Base-by-base conservation (phyloP, 2,797 vertebrate species). In the Pelobates cultripes region DNA sequence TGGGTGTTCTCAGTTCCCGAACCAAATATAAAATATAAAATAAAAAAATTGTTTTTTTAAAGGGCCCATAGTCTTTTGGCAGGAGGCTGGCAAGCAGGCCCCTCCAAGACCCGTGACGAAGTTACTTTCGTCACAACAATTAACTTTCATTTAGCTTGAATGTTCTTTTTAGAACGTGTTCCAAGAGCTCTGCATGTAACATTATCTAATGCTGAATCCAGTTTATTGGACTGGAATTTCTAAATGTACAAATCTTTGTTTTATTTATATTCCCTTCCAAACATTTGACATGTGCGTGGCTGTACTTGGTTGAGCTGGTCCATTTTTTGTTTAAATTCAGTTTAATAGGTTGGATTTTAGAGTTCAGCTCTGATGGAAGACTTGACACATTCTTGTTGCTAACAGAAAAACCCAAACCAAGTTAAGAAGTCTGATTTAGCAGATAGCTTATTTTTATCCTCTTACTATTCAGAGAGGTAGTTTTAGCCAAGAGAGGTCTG, bases 401-500 rank as follows among this genome's bases (percentile, higher is more conserved):
- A 63, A 64, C 43, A 55, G 64, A 28, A 13, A 77, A 68, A 51
- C 28, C 63, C 28, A 28, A 28, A 28, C 5, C 45, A 41, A 14
- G 41, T 74, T 43, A 68, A 74, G 47, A n/a, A 67, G 8, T 57
- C 70, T 69, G 41, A 44, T 53, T 55, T 17, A 44, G 40, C 15
- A 57, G n/a, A 14, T 13, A 43, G 14, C 55, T 12, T 28, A 60
- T 10, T 28, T 73, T 53, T 14, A 60, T 60, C 68, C 53, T 68
- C 40, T 55, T 78, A 28, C 53, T 42, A 70, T 42, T 60, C 42
- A 28, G 43, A 55, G 68, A 77, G 80, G 68, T 82, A 71, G 77
- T 77, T 82, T 45, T 77, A 77, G 69, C 60, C 76, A 81, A 76
- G 53, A 63, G 8, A 77, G 47, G 43, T 28, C 60, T 82, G 67